Percentiles rank a stretch among this genome's conserved stretches.
Evolutionary conservation across 1,140 invertebrate genomes (phyloP).

Genomic region (Geopemphigus sp.): DNA sequence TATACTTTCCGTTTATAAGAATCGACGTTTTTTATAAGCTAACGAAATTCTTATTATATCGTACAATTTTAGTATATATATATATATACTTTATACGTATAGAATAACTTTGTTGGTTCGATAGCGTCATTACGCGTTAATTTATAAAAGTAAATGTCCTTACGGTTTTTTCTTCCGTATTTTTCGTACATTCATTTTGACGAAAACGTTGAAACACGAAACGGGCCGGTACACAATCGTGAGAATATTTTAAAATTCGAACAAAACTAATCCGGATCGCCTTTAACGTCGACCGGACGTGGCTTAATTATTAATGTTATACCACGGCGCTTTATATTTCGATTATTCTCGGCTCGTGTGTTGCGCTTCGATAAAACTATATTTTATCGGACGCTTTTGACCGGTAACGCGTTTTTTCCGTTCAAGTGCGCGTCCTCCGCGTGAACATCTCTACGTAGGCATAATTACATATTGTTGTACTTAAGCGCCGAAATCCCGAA

Average conservation of each 20-base stretch:
- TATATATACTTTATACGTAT: not conserved
- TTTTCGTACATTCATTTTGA: not conserved
- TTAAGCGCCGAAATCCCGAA: too few species aligned
- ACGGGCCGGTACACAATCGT: not conserved
- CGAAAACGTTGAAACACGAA: not conserved
- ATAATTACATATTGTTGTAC: too few species aligned
- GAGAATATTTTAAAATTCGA: constrained; percentile 32
- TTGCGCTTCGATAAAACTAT: not conserved
- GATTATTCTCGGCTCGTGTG: not conserved
- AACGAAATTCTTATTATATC: not conserved
- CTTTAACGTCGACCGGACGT: constrained; percentile 3
- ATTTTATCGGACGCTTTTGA: not conserved
- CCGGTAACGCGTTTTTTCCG: too few species aligned
- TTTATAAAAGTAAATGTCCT: constrained; percentile 30
- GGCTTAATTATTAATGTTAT: constrained; percentile 12
- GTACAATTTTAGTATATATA: too few species aligned
- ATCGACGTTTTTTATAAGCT: not conserved
- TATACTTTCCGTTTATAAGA: not conserved
- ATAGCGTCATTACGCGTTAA: constrained; percentile 6
- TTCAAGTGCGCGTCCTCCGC: too few species aligned
- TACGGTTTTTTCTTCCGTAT: not conserved
- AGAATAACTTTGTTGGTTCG: not conserved
- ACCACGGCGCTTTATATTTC: not conserved
- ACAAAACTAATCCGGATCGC: constrained; percentile 16
- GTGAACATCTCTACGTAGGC: too few species aligned